Percentiles rank a stretch among this genome's conserved stretches.
These are phyloP conservation scores for Pseudorectes ferrugineus DNA, from an alignment of 2,113 vertebrate species.

Conservation along the genomic window DNA sequence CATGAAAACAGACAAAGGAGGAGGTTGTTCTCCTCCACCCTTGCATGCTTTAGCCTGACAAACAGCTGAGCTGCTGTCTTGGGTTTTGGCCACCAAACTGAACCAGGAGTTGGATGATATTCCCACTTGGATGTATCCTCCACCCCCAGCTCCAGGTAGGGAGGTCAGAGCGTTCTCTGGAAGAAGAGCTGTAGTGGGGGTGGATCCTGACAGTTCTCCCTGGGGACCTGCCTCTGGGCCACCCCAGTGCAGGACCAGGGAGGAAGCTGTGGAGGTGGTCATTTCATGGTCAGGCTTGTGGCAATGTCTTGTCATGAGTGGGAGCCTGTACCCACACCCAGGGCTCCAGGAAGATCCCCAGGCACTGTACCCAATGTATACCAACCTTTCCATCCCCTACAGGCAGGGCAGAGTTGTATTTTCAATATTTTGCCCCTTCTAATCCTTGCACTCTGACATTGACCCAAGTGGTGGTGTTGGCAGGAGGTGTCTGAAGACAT, in stretches of 20 bases:
- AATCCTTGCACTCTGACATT: background rate
- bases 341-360: background rate
- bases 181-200: background rate
- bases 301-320: background rate
- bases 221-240: background rate
- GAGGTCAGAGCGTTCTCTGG: background rate
- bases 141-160: background rate
- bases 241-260: background rate
- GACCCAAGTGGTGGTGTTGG: background rate
- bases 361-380: background rate
- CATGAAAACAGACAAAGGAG: background rate
- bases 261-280: background rate
- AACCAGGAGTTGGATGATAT: background rate
- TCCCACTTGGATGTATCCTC: background rate
- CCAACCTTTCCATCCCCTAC: background rate
- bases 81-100: background rate
- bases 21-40: background rate
- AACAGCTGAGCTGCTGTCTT: background rate
- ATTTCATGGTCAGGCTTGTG: background rate
- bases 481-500: background rate
- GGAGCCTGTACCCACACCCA: background rate
- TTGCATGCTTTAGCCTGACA: background rate
- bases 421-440: background rate
- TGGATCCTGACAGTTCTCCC: background rate
- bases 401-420: background rate